Evolutionary conservation across 2,113 vertebrate species (phyloP).

Genomic region (Poicephalus meyeri): DNA sequence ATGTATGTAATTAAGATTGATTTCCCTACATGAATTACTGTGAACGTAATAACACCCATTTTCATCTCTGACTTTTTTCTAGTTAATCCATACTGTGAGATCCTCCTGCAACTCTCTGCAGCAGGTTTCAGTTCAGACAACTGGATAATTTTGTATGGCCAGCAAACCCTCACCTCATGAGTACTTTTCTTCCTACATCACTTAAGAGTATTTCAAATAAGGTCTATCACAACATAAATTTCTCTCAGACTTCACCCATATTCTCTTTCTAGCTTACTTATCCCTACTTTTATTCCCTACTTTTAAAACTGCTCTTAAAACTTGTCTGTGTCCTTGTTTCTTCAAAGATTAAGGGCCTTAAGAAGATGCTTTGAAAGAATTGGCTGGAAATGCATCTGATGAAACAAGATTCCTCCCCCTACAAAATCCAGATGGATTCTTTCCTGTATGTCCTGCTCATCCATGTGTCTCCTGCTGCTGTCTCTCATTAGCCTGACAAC

Average conservation of each 20-base stretch:
- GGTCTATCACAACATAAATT: background rate
- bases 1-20: background rate
- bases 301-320: background rate
- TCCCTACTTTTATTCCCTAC: background rate
- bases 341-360: background rate
- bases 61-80: background rate
- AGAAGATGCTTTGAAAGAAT: background rate
- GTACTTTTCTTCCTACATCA: background rate
- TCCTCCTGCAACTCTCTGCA: background rate
- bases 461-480: background rate
- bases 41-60: background rate
- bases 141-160: background rate
- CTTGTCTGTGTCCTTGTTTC: background rate
- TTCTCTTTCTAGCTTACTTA: background rate
- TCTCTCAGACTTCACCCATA: background rate
- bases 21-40: background rate
- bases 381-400: background rate
- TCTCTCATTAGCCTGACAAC: background rate
- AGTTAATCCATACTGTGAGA: background rate
- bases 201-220: background rate
- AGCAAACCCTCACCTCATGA: background rate
- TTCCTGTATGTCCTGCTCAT: background rate
- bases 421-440: background rate
- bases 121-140: background rate
- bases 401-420: background rate